Evolutionary conservation across 1,140 invertebrate genomes (phyloP).

Genomic region (Neodiprion lecontei): DNA sequence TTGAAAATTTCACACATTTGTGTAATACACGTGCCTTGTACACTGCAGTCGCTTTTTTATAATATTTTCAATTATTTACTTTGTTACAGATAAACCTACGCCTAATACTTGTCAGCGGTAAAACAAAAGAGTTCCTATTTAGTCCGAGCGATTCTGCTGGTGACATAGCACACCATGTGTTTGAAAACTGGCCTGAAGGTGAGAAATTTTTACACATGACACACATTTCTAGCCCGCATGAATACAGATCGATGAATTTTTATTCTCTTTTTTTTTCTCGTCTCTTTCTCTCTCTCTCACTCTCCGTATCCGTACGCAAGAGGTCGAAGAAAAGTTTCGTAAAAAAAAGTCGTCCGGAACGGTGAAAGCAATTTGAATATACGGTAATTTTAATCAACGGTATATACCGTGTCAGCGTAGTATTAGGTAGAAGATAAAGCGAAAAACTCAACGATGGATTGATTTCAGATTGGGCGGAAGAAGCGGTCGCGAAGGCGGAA

Average conservation of each 20-base stretch:
- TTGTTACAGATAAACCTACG: constrained; percentile 88
- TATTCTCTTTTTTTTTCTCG: neutral
- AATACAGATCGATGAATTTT: neutral
- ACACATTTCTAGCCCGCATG: neutral
- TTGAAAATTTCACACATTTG: no score
- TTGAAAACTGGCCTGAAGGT: constrained; percentile 98
- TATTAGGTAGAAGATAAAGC: no score
- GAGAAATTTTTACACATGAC: constrained; percentile 41
- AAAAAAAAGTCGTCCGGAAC: constrained; percentile 9
- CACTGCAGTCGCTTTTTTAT: no score
- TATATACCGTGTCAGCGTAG: no score
- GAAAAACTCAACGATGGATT: constrained; percentile 1
- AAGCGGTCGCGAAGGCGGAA: constrained; percentile 94
- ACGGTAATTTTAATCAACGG: no score
- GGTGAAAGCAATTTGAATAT: no score
- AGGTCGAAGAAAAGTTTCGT: neutral
- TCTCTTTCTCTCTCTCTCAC: neutral
- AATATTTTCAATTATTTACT: neutral
- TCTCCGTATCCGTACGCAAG: neutral
- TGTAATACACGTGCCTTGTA: no score
- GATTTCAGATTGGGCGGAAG: constrained; percentile 92
- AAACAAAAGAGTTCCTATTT: constrained; percentile 99
- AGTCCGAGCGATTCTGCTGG: constrained; percentile 95
- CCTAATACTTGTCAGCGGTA: constrained; percentile 96
- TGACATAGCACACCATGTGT: constrained; percentile 98